Percentiles rank a stretch among this genome's conserved stretches.
Evolutionary conservation across 92 coral and sea anemone genomes (phyloP).

Genomic region (Zoanthus solanderi): DNA sequence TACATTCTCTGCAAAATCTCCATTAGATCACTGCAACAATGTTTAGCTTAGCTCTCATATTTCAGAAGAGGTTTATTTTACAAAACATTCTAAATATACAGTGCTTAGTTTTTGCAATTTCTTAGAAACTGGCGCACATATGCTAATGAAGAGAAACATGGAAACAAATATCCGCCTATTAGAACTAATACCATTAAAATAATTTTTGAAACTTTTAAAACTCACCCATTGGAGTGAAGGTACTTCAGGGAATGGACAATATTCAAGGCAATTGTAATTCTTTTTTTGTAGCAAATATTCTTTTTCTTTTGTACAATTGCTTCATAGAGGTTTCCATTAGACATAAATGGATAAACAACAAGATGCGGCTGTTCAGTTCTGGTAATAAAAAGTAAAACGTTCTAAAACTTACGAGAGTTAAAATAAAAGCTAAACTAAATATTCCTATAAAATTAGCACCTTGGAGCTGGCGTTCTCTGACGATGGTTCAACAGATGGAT

Average conservation of each 20-base stretch:
- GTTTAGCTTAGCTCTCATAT: too few relatives aligned
- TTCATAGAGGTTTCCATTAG: constrained; percentile 14
- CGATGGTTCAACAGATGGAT: neutral
- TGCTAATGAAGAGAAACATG: too few relatives aligned
- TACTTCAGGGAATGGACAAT: constrained; percentile 18
- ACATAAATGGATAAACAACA: neutral
- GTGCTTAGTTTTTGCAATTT: too few relatives aligned
- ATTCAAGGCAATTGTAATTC: neutral
- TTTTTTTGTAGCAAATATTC: neutral
- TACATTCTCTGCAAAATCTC: too few relatives aligned
- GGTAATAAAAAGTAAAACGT: neutral
- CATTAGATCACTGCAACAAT: too few relatives aligned
- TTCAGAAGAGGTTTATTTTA: too few relatives aligned
- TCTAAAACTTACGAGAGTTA: neutral
- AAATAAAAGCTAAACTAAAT: neutral
- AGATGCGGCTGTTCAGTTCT: neutral
- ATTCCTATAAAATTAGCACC: too few relatives aligned
- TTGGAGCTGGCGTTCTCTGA: too few relatives aligned
- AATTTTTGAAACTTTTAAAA: neutral
- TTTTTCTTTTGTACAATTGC: neutral
- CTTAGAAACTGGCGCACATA: too few relatives aligned
- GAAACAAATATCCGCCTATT: neutral
- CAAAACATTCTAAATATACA: too few relatives aligned
- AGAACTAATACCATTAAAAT: neutral
- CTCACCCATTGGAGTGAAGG: constrained; percentile 24